These are phyloP conservation scores for Phymatocera aterrima DNA, from an alignment of 2,888 invertebrate species.

Conservation along the genomic window DNA sequence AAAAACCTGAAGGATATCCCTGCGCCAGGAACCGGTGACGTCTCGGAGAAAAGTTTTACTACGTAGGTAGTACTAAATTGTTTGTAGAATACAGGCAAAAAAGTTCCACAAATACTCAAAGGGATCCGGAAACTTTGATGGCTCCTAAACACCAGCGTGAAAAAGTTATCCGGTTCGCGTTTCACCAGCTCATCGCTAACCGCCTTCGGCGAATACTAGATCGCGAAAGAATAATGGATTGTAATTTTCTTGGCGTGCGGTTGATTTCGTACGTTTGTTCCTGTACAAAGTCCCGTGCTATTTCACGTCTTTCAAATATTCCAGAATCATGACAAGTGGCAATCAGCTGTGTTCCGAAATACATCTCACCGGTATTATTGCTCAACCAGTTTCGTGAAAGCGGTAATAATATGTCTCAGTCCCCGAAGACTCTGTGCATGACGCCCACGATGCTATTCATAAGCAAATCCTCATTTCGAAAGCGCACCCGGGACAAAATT, in stretches of 20 bases:
- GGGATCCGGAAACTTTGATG: slow-evolving; percentile 25
- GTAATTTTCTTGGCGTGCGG: neutral
- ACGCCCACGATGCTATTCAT: slow-evolving; percentile 6
- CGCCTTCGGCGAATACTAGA: neutral
- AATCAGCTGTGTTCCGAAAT: neutral
- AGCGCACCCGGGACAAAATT: neutral
- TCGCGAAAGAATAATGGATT: neutral
- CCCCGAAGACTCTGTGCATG: neutral
- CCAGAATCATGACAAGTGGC: neutral
- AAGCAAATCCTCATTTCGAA: slow-evolving; percentile 36
- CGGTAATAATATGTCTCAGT: neutral
- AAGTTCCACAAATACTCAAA: neutral
- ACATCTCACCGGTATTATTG: too few relatives aligned
- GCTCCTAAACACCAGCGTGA: slow-evolving; percentile 8
- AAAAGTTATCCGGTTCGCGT: slow-evolving; percentile 11
- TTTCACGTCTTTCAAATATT: too few relatives aligned
- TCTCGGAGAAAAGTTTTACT: neutral
- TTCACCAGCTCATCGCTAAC: neutral
- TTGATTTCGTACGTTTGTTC: neutral
- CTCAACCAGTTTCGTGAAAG: neutral
- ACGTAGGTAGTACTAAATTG: neutral
- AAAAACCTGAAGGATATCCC: slow-evolving; percentile 19
- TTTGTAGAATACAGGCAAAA: neutral
- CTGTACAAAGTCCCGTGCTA: neutral
- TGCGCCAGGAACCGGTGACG: neutral